Conservation (phyloP, 2,797 vertebrate genomes). For the Sciurus carolinensis region DNA sequence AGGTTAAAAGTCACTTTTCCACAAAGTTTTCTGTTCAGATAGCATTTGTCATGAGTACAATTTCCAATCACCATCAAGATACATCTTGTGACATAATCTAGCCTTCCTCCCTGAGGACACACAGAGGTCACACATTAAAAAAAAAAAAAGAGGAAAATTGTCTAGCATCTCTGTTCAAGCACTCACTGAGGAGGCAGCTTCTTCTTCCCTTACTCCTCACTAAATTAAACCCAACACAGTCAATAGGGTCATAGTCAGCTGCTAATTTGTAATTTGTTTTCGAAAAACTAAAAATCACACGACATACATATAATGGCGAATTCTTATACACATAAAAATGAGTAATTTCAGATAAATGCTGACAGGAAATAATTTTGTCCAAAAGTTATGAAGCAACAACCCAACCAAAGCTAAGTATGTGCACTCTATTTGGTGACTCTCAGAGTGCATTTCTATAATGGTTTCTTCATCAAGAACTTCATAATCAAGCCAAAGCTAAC, state of each 20-base stretch:
- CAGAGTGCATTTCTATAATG: not conserved
- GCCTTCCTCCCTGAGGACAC: not conserved
- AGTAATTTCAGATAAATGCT: slow-evolving; percentile 23
- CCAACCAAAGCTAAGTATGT: not conserved
- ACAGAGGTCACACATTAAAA: not conserved
- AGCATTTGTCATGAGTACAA: not conserved
- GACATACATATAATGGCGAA: not conserved
- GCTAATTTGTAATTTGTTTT: not conserved
- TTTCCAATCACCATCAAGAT: not conserved
- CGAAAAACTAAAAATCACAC: not conserved
- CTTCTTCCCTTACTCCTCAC: not conserved
- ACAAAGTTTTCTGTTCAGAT: not conserved
- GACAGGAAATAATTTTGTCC: not conserved
- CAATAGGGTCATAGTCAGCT: not conserved
- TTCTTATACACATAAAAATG: not conserved
- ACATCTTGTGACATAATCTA: not conserved
- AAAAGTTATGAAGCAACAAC: slow-evolving; percentile 3
- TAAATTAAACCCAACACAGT: not conserved
- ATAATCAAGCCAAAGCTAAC: not conserved
- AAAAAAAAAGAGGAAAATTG: not conserved
- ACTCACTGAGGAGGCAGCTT: not conserved
- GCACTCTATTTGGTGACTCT: not conserved
- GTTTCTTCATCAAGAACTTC: not conserved
- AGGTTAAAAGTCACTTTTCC: not conserved
- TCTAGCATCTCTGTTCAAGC: not conserved